Evolutionary conservation across 2,797 vertebrate species (phyloP).

Genomic region (Labeo calbasu): DNA sequence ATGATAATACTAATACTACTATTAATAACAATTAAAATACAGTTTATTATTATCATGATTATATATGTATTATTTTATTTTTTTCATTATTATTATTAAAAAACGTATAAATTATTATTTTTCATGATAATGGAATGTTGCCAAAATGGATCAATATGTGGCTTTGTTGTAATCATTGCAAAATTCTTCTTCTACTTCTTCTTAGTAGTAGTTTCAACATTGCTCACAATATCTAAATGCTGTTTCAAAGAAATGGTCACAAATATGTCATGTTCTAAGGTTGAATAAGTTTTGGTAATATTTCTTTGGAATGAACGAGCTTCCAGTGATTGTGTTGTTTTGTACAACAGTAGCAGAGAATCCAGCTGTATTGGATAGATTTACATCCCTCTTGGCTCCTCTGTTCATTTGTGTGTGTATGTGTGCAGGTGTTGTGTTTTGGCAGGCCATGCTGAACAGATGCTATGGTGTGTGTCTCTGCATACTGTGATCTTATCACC

Average conservation of each 20-base stretch:
- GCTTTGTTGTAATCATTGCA: too few relatives aligned
- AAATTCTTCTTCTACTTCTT: too few relatives aligned
- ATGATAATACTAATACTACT: background rate
- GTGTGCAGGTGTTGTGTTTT: constrained; percentile 33
- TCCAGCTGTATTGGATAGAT: constrained; percentile 25
- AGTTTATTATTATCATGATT: background rate
- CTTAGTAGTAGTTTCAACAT: background rate
- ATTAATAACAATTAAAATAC: background rate
- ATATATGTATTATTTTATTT: too few relatives aligned
- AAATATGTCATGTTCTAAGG: background rate
- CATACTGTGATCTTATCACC: constrained; percentile 28
- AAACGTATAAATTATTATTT: background rate
- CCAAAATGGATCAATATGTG: background rate
- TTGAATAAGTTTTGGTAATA: background rate
- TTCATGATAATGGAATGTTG: background rate
- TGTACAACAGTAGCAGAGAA: constrained; percentile 22
- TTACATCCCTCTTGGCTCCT: constrained; percentile 22
- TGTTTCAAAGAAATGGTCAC: background rate
- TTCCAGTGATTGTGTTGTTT: constrained; percentile 7
- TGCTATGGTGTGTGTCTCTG: constrained; percentile 26
- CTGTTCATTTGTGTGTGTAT: constrained; percentile 18
- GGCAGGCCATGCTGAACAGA: constrained; percentile 23
- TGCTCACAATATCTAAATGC: background rate
- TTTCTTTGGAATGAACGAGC: background rate
- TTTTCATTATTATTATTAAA: too few relatives aligned